phyloP scores from a whole-genome alignment of 2,113 vertebrate species.

The Daubentonia madagascariensis region DNA sequence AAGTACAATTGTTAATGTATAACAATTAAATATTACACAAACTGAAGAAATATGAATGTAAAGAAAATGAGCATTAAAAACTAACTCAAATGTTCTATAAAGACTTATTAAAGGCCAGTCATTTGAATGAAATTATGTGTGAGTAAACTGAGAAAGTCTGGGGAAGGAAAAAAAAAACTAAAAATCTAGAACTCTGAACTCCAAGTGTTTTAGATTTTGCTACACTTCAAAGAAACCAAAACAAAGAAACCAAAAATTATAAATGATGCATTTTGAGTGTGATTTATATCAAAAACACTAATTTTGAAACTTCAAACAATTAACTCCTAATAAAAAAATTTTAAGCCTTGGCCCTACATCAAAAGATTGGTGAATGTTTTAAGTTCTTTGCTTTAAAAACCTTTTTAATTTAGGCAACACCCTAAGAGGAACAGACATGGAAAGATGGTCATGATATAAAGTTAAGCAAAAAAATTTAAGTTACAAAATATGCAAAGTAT shows the following conservation, averaged over 20 bases:
- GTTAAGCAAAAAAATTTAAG: background rate
- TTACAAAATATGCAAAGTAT: background rate
- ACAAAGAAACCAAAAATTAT: conserved; percentile 59
- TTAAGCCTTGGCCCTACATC: conserved; percentile 27
- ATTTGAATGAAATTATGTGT: background rate
- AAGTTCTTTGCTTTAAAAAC: conserved; percentile 17
- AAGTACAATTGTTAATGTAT: background rate
- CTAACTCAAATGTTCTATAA: background rate
- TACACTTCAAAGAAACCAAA: conserved; percentile 61
- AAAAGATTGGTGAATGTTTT: conserved; percentile 32
- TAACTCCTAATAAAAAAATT: conserved; percentile 44
- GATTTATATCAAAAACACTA: conserved; percentile 48
- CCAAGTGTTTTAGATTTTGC: background rate
- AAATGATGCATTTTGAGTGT: background rate
- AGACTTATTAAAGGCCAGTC: background rate
- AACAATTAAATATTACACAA: background rate
- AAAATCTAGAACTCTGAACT: background rate
- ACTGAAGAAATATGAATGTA: background rate
- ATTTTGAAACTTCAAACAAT: conserved; percentile 52
- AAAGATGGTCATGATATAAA: background rate
- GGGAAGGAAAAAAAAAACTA: background rate
- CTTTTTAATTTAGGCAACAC: background rate
- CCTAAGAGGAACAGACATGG: background rate
- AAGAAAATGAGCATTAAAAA: background rate
- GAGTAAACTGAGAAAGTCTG: background rate